Base-by-base conservation (phyloP, 2,888 invertebrate species). In the Ectobius pallidus region DNA sequence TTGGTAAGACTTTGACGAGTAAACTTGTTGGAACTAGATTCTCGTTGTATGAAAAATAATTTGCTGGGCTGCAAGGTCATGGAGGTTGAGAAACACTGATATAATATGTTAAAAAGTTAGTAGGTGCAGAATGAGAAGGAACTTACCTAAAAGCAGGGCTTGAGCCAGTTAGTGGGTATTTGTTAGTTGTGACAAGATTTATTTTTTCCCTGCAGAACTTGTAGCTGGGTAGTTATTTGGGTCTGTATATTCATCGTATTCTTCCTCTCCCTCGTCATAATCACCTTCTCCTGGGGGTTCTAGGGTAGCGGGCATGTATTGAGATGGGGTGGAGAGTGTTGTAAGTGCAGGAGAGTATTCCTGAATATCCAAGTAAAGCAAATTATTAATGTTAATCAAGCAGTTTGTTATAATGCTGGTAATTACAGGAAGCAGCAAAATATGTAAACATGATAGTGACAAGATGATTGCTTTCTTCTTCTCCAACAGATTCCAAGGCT, bases 161-260 rank as follows among this genome's bases (percentile, higher is more conserved):
- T 27, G 20, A 46, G 44, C 67, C 58, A 39, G 72, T 72, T 72
- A 72, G 72, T 72, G 34, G 44, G 46, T 20, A n/a, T 58, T 69
- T 52, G 70, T 70, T 69, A 68, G 68, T 68, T 72, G 27, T 67
- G 68, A 25, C 44, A 42, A 39, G 55, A 39, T 49, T 71, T 71
- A 73, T 68, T 75, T 72, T 46, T 70, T 73, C 49, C 74, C 74
- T 25, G 70, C 71, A 55, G 74, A 68, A 58, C 74, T 75, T 20
- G 74, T 73, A 55, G 74, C 74, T 49, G 73, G 74, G 71, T 74
- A 75, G 68, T 75, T 78, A 76, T 73, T 79, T 74, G 74, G 78
- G 73, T 88, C 88, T 61, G 88, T 83, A 83, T 90, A 86, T 73
- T 86, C 85, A 67, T 88, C 88, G 78, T 89, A 88, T 78, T 89